Conservation (phyloP, 2,797 vertebrate genomes). For the Selene dorsalis region DNA sequence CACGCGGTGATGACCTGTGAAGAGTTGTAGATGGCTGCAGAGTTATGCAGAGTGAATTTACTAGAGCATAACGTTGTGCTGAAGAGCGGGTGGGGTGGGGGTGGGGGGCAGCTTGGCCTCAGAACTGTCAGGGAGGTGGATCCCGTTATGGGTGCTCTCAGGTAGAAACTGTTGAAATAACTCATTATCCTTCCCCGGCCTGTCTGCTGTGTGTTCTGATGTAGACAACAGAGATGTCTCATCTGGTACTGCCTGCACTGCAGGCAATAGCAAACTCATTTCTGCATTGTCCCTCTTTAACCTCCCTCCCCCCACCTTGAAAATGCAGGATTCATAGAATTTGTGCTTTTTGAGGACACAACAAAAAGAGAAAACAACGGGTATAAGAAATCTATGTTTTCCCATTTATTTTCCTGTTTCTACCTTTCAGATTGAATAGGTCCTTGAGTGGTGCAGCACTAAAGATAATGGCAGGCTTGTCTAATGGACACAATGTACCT, state of each 20-base stretch:
- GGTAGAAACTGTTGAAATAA: constrained; percentile 74
- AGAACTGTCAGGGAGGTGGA: constrained; percentile 62
- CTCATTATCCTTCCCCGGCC: constrained; percentile 63
- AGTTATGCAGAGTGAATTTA: constrained; percentile 70
- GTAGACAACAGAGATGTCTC: constrained; percentile 52
- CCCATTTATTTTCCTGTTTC: neutral
- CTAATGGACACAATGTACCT: neutral
- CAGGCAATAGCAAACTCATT: constrained; percentile 47
- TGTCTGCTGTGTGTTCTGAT: constrained; percentile 48
- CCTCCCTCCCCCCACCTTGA: neutral
- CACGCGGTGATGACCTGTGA: constrained; percentile 73
- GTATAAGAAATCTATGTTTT: neutral
- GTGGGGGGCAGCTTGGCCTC: constrained; percentile 14
- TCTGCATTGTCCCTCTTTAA: constrained; percentile 25
- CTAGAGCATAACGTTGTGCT: constrained; percentile 55
- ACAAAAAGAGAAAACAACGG: neutral
- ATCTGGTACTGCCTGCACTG: constrained; percentile 33
- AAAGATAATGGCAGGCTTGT: neutral
- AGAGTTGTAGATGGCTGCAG: constrained; percentile 61
- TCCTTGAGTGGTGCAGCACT: neutral
- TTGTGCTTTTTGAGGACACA: constrained; percentile 9
- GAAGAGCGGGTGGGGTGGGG: constrained; percentile 38
- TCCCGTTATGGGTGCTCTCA: constrained; percentile 59
- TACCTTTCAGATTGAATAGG: neutral
- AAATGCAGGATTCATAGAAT: constrained; percentile 14